phyloP scores from a whole-genome alignment of 2,797 vertebrate genomes.

The Salarias fasciatus region DNA sequence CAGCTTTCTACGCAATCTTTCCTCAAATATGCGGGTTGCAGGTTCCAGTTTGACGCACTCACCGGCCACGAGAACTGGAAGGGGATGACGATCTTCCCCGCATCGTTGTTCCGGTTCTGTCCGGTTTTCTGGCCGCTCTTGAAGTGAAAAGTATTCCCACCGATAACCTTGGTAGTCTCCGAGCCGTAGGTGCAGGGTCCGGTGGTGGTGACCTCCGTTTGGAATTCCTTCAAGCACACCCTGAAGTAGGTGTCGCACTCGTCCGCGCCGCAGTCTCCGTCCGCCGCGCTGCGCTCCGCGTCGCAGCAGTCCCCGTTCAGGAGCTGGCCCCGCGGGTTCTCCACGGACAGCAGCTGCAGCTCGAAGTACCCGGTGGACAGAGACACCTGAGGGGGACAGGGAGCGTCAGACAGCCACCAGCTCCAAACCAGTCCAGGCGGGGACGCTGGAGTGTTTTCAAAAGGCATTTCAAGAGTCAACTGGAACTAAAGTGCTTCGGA shows the following conservation, averaged over 20 bases:
- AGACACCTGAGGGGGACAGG: conserved; percentile 85
- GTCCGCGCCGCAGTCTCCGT: conserved; percentile 82
- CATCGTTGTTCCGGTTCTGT: conserved; percentile 78
- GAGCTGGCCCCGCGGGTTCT: conserved; percentile 90
- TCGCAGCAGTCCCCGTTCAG: conserved; percentile 93
- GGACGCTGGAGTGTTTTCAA: too few species aligned
- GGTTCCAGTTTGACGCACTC: too few species aligned
- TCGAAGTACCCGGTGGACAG: conserved; percentile 93
- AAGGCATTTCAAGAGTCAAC: too few species aligned
- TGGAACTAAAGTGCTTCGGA: too few species aligned
- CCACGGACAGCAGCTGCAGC: conserved; percentile 91
- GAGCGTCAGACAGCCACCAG: too few species aligned
- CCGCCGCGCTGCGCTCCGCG: conserved; percentile 77
- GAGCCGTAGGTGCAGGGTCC: conserved; percentile 91
- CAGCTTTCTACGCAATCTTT: too few species aligned
- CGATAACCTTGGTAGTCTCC: conserved; percentile 90
- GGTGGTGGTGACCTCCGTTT: conserved; percentile 87
- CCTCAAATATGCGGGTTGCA: too few species aligned
- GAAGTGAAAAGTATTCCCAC: conserved; percentile 93
- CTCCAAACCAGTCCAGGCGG: too few species aligned
- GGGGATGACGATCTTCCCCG: conserved; percentile 89
- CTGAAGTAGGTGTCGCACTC: conserved; percentile 93
- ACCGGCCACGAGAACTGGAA: conserved; percentile 97
- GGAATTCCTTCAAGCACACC: conserved; percentile 96
- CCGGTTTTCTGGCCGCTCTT: conserved; percentile 77